Evolutionary conservation across 2,797 vertebrate genomes (phyloP).

Genomic region (Platalea minor): DNA sequence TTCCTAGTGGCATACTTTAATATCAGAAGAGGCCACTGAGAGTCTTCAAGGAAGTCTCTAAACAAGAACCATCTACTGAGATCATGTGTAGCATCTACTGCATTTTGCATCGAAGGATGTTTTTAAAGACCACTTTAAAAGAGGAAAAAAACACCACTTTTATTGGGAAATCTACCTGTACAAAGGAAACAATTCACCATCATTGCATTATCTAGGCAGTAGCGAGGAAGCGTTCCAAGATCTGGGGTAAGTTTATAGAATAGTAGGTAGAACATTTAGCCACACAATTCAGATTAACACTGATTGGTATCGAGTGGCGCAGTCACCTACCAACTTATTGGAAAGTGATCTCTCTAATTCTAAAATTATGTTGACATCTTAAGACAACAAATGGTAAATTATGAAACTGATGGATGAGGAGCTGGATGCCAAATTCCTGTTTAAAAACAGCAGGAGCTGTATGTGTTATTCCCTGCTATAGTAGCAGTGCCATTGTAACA

Average conservation of each 20-base stretch:
- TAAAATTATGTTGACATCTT: background rate
- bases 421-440: background rate
- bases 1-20: background rate
- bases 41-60: slow-evolving; percentile 19
- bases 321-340: background rate
- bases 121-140: slow-evolving; percentile 19
- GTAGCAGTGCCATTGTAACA: background rate
- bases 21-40: background rate
- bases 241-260: background rate
- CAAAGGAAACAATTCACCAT: background rate
- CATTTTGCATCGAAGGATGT: slow-evolving; percentile 16
- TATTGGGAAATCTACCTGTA: background rate
- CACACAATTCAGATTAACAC: background rate
- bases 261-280: background rate
- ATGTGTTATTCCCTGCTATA: background rate
- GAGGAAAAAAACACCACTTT: background rate
- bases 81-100: background rate
- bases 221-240: background rate
- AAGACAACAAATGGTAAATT: background rate
- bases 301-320: background rate
- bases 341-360: background rate
- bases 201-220: background rate
- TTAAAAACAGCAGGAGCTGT: background rate
- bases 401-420: background rate
- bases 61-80: background rate